phyloP scores from a whole-genome alignment of 2,888 invertebrate species.

The Mechanitis mazaeus region DNA sequence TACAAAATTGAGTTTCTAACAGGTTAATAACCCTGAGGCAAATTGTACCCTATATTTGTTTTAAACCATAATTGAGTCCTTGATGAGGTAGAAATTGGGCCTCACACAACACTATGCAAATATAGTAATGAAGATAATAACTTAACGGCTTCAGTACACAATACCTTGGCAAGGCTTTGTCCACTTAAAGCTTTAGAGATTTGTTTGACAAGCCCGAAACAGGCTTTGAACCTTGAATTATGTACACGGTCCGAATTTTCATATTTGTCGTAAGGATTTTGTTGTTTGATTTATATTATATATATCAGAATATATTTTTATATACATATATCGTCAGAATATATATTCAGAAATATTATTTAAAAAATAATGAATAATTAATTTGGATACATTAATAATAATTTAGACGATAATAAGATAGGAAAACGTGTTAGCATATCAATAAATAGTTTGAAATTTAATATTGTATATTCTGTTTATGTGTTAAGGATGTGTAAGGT shows the following conservation, averaged over 20 bases:
- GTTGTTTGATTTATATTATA: slow-evolving; percentile 5
- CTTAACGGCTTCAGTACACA: slow-evolving; percentile 38
- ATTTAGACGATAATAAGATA: too few relatives aligned
- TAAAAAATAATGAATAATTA: too few relatives aligned
- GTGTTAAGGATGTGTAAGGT: background rate
- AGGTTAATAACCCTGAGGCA: slow-evolving; percentile 36
- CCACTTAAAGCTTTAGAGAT: slow-evolving; percentile 35
- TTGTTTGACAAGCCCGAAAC: slow-evolving; percentile 28
- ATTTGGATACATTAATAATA: too few relatives aligned
- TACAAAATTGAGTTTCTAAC: slow-evolving; percentile 32
- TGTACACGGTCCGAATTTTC: slow-evolving; percentile 19
- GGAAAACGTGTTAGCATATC: too few relatives aligned
- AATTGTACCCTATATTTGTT: slow-evolving; percentile 54
- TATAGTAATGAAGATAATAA: slow-evolving; percentile 56
- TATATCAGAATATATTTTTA: too few relatives aligned
- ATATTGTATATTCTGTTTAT: background rate
- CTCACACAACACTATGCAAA: slow-evolving; percentile 60
- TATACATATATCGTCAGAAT: too few relatives aligned
- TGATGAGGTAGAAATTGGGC: slow-evolving; percentile 56
- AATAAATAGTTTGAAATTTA: too few relatives aligned
- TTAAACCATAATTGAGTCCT: slow-evolving; percentile 56
- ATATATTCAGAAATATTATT: too few relatives aligned
- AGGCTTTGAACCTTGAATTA: slow-evolving; percentile 10
- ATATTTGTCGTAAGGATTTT: slow-evolving; percentile 22
- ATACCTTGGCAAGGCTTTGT: slow-evolving; percentile 45